Percentiles rank a stretch among this genome's conserved stretches.
phyloP scores from a whole-genome alignment of 2,888 invertebrate genomes.

The Drosophila testacea region DNA sequence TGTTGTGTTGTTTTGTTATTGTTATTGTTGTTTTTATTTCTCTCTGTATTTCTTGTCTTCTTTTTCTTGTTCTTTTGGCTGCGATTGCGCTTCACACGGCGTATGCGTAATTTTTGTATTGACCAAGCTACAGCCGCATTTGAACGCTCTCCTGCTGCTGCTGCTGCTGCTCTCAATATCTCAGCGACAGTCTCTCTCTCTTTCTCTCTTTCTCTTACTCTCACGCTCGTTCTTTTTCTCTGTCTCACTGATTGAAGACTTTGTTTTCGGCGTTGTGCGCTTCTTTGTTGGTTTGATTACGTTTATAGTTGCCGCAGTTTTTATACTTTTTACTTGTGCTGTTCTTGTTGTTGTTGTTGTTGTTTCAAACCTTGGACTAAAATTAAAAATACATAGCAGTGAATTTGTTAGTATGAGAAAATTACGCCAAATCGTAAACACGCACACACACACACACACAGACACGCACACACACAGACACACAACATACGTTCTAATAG shows the following conservation, averaged over 20 bases:
- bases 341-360: slow-evolving; percentile 42
- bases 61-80: slow-evolving; percentile 22
- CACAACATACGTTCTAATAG: slow-evolving; percentile 2
- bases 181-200: slow-evolving; percentile 20
- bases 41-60: background rate
- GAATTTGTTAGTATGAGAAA: slow-evolving; percentile 73
- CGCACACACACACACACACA: slow-evolving; percentile 19
- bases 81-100: slow-evolving; percentile 65
- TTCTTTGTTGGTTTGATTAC: slow-evolving; percentile 65
- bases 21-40: background rate
- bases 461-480: slow-evolving; percentile 42
- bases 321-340: slow-evolving; percentile 6
- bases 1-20: slow-evolving; percentile 29
- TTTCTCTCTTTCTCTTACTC: slow-evolving; percentile 10
- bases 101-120: slow-evolving; percentile 71
- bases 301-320: slow-evolving; percentile 49
- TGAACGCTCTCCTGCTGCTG: background rate
- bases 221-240: slow-evolving; percentile 6
- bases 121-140: slow-evolving; percentile 54
- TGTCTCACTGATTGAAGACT: slow-evolving; percentile 48
- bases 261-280: slow-evolving; percentile 58
- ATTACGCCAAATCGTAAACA: slow-evolving; percentile 75
- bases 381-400: slow-evolving; percentile 79
- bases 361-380: slow-evolving; percentile 84
- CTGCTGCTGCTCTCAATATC: slow-evolving; percentile 1